Evolutionary conservation across 37 sponge, comb jelly and placozoan genomes (phyloP), one percentile per base, ranked within the genome.

Genomic region (Dysidea cf. avara): DNA sequence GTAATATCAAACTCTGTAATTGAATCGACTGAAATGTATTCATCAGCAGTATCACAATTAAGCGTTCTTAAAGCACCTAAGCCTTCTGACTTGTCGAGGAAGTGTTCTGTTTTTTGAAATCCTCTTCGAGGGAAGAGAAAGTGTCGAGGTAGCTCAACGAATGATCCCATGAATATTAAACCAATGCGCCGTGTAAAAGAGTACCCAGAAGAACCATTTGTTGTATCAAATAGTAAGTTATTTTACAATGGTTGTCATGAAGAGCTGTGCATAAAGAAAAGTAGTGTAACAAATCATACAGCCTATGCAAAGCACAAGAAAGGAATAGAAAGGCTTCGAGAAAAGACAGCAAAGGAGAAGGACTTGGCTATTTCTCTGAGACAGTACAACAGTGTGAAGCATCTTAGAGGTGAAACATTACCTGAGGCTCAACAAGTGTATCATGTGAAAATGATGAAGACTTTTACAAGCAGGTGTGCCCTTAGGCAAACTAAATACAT

Each of bases 391-490:
- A 39, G 66, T 6, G 37, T n/a, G n/a, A n/a, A n/a, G n/a, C n/a
- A n/a, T n/a, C 69, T 57, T 32, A 7, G 32, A 21, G 82, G 67
- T 29, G 69, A 81, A 37, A 81, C 74, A 6, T 39, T 80, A 17
- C 71, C 80, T 25, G 49, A 56, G 39, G 35, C 67, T 26, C 75
- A 74, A 56, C 75, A 70, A 22, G 76, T 82, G 4, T 82, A 74
- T 48, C 61, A 52, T n/a, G 83, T 82, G 0, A 74, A 74, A 52
- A 75, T 80, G 24, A 40, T 80, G n/a, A n/a, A n/a, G n/a, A n/a
- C n/a, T n/a, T n/a, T n/a, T n/a, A 20, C 26, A 39, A 28, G 81
- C 81, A 52, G 71, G 81, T 25, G 38, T 81, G 12, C 82, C 82
- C 28, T 18, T 72, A 4, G 30, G 57, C 0, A 81, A 81, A 57